A percentile compares a stretch with the other conserved stretches of the same genome.
Conservation (phyloP, 2,888 invertebrate genomes). For the Eugnorisma glareosa region DNA sequence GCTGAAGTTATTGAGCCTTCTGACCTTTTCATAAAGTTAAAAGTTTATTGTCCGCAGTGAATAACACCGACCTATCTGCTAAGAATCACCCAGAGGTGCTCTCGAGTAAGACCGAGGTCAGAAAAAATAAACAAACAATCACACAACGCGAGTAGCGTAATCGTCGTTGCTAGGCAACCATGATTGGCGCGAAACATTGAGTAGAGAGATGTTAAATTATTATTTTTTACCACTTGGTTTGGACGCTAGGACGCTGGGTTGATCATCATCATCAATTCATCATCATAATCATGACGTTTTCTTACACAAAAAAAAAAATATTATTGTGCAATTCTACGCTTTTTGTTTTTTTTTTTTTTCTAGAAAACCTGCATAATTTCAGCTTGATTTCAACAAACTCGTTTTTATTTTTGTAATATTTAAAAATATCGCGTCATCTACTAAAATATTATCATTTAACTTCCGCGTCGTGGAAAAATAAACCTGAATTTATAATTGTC, state of each 20-base stretch:
- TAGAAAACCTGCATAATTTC: background rate
- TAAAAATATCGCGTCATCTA: constrained; percentile 15
- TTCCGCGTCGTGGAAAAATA: constrained; percentile 20
- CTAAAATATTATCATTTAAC: background rate
- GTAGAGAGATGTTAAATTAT: background rate
- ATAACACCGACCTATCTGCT: constrained; percentile 28
- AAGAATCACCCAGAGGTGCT: constrained; percentile 32
- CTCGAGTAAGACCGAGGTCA: constrained; percentile 39
- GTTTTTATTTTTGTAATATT: background rate
- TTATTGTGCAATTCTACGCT: constrained; percentile 59
- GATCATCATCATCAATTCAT: background rate
- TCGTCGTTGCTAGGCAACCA: constrained; percentile 56
- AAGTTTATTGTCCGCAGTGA: constrained; percentile 33
- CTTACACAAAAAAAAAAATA: constrained; percentile 62
- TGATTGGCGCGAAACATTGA: constrained; percentile 36
- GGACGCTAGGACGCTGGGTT: background rate
- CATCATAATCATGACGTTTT: background rate
- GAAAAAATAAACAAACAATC: constrained; percentile 52
- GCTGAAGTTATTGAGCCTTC: constrained; percentile 2
- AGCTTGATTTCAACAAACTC: background rate
- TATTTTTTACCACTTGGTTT: background rate
- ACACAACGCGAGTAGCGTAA: background rate
- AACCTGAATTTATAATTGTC: constrained; percentile 3
- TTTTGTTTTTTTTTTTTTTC: background rate
- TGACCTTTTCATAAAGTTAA: constrained; percentile 37